Evolutionary conservation across 2,888 invertebrate species (phyloP), one percentile per base, ranked within the genome.

Genomic region (Lasioglossum zephyrum): DNA sequence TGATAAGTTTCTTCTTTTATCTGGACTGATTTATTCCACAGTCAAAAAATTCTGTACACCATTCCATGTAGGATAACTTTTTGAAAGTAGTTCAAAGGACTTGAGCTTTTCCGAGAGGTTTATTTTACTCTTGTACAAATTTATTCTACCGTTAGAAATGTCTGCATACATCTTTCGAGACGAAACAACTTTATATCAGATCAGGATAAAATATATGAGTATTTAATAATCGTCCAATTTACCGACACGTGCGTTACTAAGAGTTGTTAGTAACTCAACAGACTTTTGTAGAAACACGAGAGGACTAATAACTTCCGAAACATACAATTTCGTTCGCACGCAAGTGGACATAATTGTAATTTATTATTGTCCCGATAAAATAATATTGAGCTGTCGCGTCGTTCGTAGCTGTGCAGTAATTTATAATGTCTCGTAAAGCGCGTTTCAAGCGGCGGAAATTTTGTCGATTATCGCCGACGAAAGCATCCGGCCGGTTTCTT

Each of bases 371-470:
- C 66, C 60, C 60, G 13, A 16, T 47, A 39, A 63, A 49, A 74
- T 70, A 77, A 84, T 70, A 75, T 82, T 49, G 36, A 77, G n/a
- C 18, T 47, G 18, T n/a, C 36, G 18, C n/a, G 63, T 57, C 49
- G 47, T 39, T 41, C 18, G 53, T 36, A 72, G 78, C 77, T 82
- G 80, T 63, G 78, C 49, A 26, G 11, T 22, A 63, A 63, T 63
- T 31, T 16, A 31, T 26, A 18, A 63, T 63, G 5, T 16, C 13
- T 63, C 44, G 26, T n/a, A 36, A 80, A 49, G 66, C 31, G 36
- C 26, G 66, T 70, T 66, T 79, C 73, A 72, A 80, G 73, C 5
- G 72, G 69, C 69, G 81, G 81, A 82, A 87, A 85, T 90, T 88
- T 89, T 69, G 84, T 84, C 83, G 85, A 82, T 73, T 86, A 76